Percentiles rank a stretch among this genome's conserved stretches.
phyloP scores from a whole-genome alignment of 2,113 vertebrate genomes.

The Macroglossus sobrinus region DNA sequence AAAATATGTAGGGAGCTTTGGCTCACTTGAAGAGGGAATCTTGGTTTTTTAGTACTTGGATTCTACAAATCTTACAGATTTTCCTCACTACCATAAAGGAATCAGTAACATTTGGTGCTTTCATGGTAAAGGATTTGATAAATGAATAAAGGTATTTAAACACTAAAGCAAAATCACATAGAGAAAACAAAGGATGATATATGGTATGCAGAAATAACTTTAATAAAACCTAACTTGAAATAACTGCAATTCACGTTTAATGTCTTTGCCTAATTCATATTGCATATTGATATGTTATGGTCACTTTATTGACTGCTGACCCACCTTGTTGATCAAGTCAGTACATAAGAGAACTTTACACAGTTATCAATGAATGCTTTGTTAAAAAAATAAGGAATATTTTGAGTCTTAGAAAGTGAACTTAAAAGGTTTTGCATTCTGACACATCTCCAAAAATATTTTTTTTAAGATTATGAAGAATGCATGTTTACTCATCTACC shows the following conservation, averaged over 20 bases:
- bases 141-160: not conserved
- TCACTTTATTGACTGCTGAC: not conserved
- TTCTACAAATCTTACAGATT: not conserved
- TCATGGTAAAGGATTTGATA: slow-evolving; percentile 16
- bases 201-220: slow-evolving; percentile 35
- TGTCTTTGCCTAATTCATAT: not conserved
- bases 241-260: not conserved
- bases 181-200: not conserved
- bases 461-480: not conserved
- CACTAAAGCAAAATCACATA: slow-evolving; percentile 23
- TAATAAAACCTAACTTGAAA: slow-evolving; percentile 59
- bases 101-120: not conserved
- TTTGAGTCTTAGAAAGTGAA: not conserved
- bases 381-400: not conserved
- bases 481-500: not conserved
- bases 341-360: not conserved
- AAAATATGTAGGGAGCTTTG: not conserved
- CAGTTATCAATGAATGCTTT: not conserved
- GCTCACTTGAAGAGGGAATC: not conserved
- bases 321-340: not conserved
- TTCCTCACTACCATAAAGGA: not conserved
- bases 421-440: not conserved
- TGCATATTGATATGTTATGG: not conserved
- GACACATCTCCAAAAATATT: not conserved
- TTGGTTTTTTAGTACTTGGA: not conserved